Evolutionary conservation across 2,797 vertebrate genomes (phyloP), one percentile per base, ranked within the genome.

Genomic region (Telmatherina bonti): DNA sequence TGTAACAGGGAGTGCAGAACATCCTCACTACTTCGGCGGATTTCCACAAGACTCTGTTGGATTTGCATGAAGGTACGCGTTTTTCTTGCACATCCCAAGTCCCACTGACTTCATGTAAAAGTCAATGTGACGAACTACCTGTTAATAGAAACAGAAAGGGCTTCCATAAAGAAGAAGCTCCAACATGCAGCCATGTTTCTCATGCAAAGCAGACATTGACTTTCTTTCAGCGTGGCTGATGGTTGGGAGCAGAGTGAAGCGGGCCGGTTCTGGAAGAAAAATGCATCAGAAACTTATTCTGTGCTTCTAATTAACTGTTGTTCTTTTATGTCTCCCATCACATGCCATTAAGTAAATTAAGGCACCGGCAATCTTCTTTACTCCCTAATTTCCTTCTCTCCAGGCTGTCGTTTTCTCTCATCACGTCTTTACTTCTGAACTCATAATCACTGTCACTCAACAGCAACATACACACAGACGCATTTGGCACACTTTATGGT

Each of bases 1-100:
- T 91, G 87, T 93, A 92, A 88, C 85, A 54, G 45, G 53, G 20
- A 18, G 33, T 13, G 13, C 59, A 55, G 68, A 52, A 62, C 55
- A 64, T 60, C 58, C 59, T 68, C 47, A 62, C 54, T 52, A 35
- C 71, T 64, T 36, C 64, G 35, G 53, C n/a, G 35, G 58, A 74
- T 74, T 60, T 68, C 65, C 66, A 60, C 47, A 66, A 29, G 57
- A 59, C 71, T 57, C 51, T 29, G 43, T 63, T 74, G 16, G 47
- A 67, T 64, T 54, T 64, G 38, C 30, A 18, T 41, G 60, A 33
- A 53, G 35, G 65, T 33, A 24, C 30, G 16, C 6, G 33, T 29
- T 41, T 30, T 49, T 30, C 38, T 56, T 58, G 29, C 35, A 45
- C 45, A 49, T 62, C 27, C 36, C 36, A 69, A 65, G 47, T 54